Base-by-base conservation (phyloP, 2,888 invertebrate species). In the Mactromeris polynyma region DNA sequence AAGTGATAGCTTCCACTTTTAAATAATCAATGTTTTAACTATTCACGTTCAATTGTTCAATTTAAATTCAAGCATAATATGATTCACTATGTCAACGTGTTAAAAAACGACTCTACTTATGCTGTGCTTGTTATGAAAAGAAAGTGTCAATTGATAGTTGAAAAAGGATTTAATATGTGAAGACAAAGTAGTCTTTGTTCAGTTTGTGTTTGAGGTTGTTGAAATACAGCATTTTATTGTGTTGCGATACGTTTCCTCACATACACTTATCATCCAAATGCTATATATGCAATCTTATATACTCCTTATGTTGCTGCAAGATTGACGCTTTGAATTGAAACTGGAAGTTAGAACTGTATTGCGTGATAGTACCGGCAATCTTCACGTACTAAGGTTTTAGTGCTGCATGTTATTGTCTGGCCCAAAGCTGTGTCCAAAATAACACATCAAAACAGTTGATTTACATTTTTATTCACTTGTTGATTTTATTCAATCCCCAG, bases 1-100 rank as follows among this genome's bases (percentile, higher is more conserved):
- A 26, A 64, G 58, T 26, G 11, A 11, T n/a, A 26, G 58, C 58
- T 64, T 64, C 6, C 26, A 26, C 26, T 64, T 64, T 64, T 64
- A 64, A 64, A 64, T 26, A 64, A 21, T 26, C n/a, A 64, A 64
- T 64, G 58, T 64, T 64, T 64, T 64, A 64, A 64, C 58, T 64
- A 26, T 64, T 26, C 21, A 64, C 26, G 6, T 64, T 64, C 26
- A 64, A 26, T 21, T n/a, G 58, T 64, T 64, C n/a, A n/a, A n/a
- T n/a, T n/a, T n/a, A n/a, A n/a, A n/a, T n/a, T 11, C 58, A 26
- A 64, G 58, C 58, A 64, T 64, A 64, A 64, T 64, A 64, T 9
- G 58, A 64, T 26, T 64, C 26, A 9, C 26, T 7, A 26, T 64
- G 58, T 9, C 58, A 26, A 26, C 26, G 46, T 64, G 26, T 64